Percentiles rank a stretch among this genome's conserved stretches.
Evolutionary conservation across 2,888 invertebrate genomes (phyloP).

Genomic region (Xestia ashworthii): DNA sequence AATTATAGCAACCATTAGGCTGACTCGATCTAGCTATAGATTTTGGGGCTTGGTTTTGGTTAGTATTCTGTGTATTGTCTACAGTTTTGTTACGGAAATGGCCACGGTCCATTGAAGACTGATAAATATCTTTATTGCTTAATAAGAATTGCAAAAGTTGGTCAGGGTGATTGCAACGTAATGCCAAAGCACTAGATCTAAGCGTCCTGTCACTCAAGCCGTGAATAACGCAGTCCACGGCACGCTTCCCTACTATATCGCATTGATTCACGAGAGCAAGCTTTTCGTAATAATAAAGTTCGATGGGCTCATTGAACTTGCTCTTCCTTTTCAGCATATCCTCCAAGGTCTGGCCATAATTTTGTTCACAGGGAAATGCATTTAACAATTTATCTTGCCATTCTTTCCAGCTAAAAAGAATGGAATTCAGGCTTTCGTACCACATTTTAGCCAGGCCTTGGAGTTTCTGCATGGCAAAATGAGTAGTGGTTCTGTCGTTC

Average conservation of each 20-base stretch:
- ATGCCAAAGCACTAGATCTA: background rate
- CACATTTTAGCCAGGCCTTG: too few species aligned
- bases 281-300: constrained; percentile 2
- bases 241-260: background rate
- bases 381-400: too few species aligned
- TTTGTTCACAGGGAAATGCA: too few species aligned
- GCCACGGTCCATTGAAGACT: background rate
- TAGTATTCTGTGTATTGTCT: background rate
- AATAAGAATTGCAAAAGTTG: background rate
- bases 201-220: background rate
- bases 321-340: too few species aligned
- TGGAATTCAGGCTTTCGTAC: too few species aligned
- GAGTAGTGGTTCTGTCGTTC: too few species aligned
- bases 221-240: background rate
- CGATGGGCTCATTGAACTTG: too few species aligned
- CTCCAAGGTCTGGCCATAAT: too few species aligned
- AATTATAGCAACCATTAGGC: background rate
- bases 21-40: background rate
- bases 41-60: too few species aligned
- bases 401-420: too few species aligned
- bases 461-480: too few species aligned
- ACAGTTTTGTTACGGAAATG: too few species aligned
- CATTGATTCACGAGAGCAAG: background rate
- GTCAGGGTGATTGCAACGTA: background rate
- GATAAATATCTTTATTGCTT: background rate